Percentiles rank a stretch among this genome's conserved stretches.
These are phyloP conservation scores for Nasonovia ribisnigri DNA, from an alignment of 2,888 invertebrate species.

Conservation along the genomic window DNA sequence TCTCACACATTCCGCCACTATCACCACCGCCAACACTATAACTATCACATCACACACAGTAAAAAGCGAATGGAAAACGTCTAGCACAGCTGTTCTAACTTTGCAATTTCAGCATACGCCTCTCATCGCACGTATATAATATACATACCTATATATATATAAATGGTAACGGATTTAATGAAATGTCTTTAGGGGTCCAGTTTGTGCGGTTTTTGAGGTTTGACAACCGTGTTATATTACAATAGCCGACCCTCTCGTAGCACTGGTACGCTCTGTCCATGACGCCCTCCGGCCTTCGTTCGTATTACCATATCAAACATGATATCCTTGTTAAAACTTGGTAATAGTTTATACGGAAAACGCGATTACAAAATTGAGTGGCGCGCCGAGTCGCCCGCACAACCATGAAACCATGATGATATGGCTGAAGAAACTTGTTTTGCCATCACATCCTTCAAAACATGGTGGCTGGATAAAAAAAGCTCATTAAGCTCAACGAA, in stretches of 20 bases:
- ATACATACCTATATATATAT: neutral
- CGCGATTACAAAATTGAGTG: slow-evolving; percentile 46
- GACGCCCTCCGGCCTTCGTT: slow-evolving; percentile 35
- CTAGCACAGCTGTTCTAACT: slow-evolving; percentile 26
- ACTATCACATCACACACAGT: neutral
- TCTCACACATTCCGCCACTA: neutral
- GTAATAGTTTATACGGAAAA: slow-evolving; percentile 46
- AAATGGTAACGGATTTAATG: slow-evolving; percentile 50
- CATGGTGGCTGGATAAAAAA: slow-evolving; percentile 41
- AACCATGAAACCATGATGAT: neutral
- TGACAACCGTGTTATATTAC: slow-evolving; percentile 55
- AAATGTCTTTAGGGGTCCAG: slow-evolving; percentile 47
- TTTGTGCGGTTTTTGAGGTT: slow-evolving; percentile 58
- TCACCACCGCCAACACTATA: neutral
- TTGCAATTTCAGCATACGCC: neutral
- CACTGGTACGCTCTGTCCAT: neutral
- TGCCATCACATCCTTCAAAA: neutral
- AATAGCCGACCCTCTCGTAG: slow-evolving; percentile 36
- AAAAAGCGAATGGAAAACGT: slow-evolving; percentile 53
- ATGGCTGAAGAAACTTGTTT: slow-evolving; percentile 45
- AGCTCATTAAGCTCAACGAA: slow-evolving; percentile 43
- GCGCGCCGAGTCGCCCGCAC: neutral
- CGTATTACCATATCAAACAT: slow-evolving; percentile 58
- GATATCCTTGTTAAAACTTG: slow-evolving; percentile 58
- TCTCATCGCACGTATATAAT: neutral